Conservation (phyloP, 2,888 invertebrate species). For the Capitulum mitella region DNA sequence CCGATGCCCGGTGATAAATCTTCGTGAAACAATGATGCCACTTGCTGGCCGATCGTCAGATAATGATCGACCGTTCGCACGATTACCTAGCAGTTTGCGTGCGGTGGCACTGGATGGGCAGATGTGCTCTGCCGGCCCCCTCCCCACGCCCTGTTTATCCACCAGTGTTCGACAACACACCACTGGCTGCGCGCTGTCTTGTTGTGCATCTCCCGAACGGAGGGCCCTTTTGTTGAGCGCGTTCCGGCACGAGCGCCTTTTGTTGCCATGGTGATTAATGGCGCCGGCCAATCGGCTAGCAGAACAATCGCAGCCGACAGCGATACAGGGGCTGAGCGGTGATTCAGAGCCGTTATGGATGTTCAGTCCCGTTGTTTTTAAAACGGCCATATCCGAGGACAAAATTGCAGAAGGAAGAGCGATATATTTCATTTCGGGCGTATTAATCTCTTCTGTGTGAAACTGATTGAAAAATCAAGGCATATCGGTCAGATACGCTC, state of each 20-base stretch:
- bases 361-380: neutral
- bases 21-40: constrained; percentile 14
- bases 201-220: constrained; percentile 7
- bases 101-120: neutral
- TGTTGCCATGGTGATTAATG: constrained; percentile 25
- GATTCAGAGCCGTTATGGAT: neutral
- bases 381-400: neutral
- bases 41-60: constrained; percentile 1
- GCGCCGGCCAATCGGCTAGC: constrained; percentile 3
- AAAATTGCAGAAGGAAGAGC: neutral
- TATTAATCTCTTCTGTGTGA: neutral
- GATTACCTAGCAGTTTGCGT: neutral
- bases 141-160: neutral
- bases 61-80: constrained; percentile 7
- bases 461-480: neutral
- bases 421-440: neutral
- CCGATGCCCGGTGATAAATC: neutral
- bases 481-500: too few relatives aligned
- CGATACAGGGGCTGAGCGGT: constrained; percentile 8
- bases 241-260: constrained; percentile 21
- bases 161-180: constrained; percentile 7
- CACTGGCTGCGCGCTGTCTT: neutral
- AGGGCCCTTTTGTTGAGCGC: neutral
- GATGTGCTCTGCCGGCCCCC: neutral
- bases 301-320: neutral